Conservation (phyloP, 2,797 vertebrate genomes). For the Peromyscus aztecus region DNA sequence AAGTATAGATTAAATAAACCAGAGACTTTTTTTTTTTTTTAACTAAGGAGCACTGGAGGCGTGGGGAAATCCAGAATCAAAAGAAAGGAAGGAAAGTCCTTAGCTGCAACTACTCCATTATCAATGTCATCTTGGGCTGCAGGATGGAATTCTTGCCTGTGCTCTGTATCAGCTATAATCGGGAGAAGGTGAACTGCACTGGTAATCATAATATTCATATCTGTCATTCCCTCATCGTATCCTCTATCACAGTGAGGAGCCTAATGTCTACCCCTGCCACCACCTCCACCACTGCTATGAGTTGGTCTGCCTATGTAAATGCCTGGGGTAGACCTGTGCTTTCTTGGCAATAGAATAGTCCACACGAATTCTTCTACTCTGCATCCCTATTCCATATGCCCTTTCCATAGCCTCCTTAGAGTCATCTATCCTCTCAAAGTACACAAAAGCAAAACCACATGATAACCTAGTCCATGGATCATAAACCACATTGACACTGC, state of each 20-base stretch:
- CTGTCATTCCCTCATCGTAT: conserved; percentile 92
- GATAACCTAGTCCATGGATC: conserved; percentile 95
- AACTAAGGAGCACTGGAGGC: conserved; percentile 62
- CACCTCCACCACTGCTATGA: conserved; percentile 88
- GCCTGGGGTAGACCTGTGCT: conserved; percentile 94
- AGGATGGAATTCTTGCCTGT: conserved; percentile 94
- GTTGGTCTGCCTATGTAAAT: conserved; percentile 96
- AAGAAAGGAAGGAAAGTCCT: conserved; percentile 78
- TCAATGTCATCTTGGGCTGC: conserved; percentile 92
- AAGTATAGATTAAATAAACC: conserved; percentile 85
- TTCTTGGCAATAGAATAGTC: conserved; percentile 97
- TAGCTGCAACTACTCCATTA: conserved; percentile 78
- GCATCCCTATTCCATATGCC: conserved; percentile 96
- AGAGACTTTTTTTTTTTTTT: conserved; percentile 44
- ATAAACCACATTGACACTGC: conserved; percentile 95
- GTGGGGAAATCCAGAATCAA: conserved; percentile 65
- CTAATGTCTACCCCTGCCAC: conserved; percentile 89
- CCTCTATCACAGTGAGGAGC: conserved; percentile 92
- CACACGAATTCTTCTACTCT: conserved; percentile 93
- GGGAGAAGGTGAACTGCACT: conserved; percentile 94
- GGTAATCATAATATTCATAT: conserved; percentile 94
- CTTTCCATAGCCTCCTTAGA: conserved; percentile 96
- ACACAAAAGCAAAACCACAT: conserved; percentile 95
- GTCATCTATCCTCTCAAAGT: conserved; percentile 95
- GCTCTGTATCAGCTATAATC: conserved; percentile 95